Base-by-base conservation (phyloP, 2,888 invertebrate genomes). In the Cataglyphis altisquamis region DNA sequence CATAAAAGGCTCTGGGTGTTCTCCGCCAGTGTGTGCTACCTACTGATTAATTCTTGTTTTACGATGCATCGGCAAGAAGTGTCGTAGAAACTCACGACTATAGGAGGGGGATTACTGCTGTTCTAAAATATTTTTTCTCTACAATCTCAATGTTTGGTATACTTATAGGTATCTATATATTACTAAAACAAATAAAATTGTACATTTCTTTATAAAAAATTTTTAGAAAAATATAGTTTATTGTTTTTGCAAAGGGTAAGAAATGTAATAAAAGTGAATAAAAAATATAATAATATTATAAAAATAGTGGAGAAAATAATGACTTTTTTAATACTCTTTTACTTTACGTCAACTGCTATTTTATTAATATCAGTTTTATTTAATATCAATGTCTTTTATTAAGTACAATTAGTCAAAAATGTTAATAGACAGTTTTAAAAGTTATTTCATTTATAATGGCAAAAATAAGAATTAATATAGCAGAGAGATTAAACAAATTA, bases 31-130 rank as follows among this genome's bases (percentile, higher is more conserved):
- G 45, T 29, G 36, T 45, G 73, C 72, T 72, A 83, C 82, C 52
- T 52, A 62, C 62, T 85, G 80, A 85, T 85, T 85, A 83, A 85
- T 83, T 83, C 55, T 63, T 70, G 68, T 39, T 83, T 85, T 85
- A 83, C 67, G 78, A 32, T 62, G 62, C 78, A 67, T 73, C 78
- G 66, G 62, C 45, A 81, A 39, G 48, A 66, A 63, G 36, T 29
- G 45, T 21, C 48, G 68, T 52, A 63, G 25, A 66, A 82, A 82
- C 21, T 48, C 45, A 25, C 36, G 45, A 57, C 52, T 18, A 45
- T 60, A 4, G 3, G 36, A 36, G 36, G 36, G 6, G 6, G 57
- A 45, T 32, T 21, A 67, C 15, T 39, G 67, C 1, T 21, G 21
- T n/a, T 32, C 32, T 60, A 32, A 36, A 68, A 55, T 32, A 45